phyloP scores from a whole-genome alignment of 1,140 invertebrate species.

The Apolygus lucorum region DNA sequence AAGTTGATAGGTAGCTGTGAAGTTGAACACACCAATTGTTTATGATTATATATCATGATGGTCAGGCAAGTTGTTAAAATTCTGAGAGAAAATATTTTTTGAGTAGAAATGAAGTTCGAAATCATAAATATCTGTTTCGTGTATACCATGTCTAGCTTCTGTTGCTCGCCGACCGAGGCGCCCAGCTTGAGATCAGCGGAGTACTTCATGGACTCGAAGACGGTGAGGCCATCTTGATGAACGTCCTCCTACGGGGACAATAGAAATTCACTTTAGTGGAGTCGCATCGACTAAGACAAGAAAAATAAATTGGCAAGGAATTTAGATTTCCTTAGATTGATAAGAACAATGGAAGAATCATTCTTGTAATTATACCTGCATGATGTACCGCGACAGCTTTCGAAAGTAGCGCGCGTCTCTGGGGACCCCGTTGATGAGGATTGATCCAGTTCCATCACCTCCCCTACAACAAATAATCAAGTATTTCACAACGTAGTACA shows the following conservation, averaged over 20 bases:
- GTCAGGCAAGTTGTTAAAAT: not conserved
- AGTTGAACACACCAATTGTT: not conserved
- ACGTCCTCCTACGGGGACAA: too few relatives aligned
- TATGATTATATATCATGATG: not conserved
- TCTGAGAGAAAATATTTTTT: too few relatives aligned
- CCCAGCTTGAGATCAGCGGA: conserved; percentile 81
- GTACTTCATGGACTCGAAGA: conserved; percentile 74
- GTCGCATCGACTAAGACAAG: too few relatives aligned
- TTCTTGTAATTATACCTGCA: too few relatives aligned
- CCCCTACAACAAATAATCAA: conserved; percentile 42
- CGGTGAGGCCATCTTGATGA: conserved; percentile 72
- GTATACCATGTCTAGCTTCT: conserved; percentile 56
- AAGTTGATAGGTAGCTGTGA: not conserved
- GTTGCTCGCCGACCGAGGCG: conserved; percentile 46
- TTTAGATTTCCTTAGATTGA: too few relatives aligned
- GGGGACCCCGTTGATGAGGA: conserved; percentile 63
- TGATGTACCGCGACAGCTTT: conserved; percentile 85
- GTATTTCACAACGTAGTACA: too few relatives aligned
- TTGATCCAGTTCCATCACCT: conserved; percentile 48
- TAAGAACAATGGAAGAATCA: too few relatives aligned
- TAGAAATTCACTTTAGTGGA: too few relatives aligned
- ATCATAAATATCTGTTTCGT: too few relatives aligned
- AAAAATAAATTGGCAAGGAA: too few relatives aligned
- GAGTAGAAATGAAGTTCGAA: too few relatives aligned
- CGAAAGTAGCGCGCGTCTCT: conserved; percentile 68